phyloP scores from a whole-genome alignment of 2,888 invertebrate genomes.

The Leuctra nigra region DNA sequence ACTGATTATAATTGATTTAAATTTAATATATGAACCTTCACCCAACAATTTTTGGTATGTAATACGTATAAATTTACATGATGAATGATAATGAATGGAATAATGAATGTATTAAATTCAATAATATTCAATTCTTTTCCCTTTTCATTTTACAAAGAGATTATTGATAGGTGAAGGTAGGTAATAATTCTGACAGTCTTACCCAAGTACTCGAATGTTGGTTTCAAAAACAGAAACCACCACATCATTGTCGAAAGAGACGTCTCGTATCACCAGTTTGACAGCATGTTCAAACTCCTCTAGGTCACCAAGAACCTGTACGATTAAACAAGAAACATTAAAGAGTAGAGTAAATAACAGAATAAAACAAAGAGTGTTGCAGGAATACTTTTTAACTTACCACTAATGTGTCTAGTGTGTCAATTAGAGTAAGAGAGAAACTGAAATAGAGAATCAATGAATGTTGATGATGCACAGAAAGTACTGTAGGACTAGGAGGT shows the following conservation, averaged over 20 bases:
- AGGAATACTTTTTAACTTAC: slow-evolving; percentile 39
- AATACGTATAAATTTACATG: neutral
- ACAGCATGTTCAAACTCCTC: slow-evolving; percentile 92
- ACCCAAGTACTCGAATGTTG: slow-evolving; percentile 96
- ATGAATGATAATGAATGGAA: neutral
- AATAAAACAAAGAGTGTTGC: no score
- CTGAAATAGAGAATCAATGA: slow-evolving; percentile 50
- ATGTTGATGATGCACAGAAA: slow-evolving; percentile 6
- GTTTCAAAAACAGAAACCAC: slow-evolving; percentile 98
- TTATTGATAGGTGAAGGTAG: no score
- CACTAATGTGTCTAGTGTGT: slow-evolving; percentile 88
- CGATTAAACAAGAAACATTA: no score
- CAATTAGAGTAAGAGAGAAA: slow-evolving; percentile 93
- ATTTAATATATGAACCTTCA: no score
- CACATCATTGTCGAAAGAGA: slow-evolving; percentile 88
- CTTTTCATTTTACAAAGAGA: no score
- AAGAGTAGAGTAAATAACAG: no score
- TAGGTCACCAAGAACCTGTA: slow-evolving; percentile 76
- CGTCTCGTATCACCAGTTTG: slow-evolving; percentile 75
- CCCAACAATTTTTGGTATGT: neutral
- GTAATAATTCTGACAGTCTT: slow-evolving; percentile 37
- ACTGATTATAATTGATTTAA: no score
- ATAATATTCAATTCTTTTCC: slow-evolving; percentile 6
- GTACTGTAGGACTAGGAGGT: slow-evolving; percentile 7
- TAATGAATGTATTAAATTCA: neutral